phyloP scores from a whole-genome alignment of 2,797 vertebrate species.

The Malacoctenus gilli region DNA sequence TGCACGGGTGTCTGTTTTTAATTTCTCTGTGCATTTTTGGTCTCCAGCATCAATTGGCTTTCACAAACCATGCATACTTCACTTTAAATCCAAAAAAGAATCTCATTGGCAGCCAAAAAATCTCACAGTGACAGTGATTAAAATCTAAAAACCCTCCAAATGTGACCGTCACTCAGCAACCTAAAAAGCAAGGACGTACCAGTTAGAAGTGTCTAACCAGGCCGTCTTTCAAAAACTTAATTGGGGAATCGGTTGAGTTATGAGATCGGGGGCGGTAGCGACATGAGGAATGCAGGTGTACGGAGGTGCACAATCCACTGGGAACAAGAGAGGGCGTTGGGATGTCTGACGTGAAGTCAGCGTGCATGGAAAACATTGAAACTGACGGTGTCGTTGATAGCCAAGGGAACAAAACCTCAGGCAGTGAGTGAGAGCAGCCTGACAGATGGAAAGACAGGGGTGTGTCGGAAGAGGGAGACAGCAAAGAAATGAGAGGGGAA shows the following conservation, averaged over 20 bases:
- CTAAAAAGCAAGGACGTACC: slow-evolving; percentile 12
- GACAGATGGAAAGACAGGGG: slow-evolving; percentile 48
- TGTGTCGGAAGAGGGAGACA: slow-evolving; percentile 49
- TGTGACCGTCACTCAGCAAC: slow-evolving; percentile 38
- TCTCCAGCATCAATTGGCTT: neutral
- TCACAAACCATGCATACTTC: neutral
- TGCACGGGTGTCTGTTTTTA: slow-evolving; percentile 3
- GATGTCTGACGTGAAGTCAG: slow-evolving; percentile 32
- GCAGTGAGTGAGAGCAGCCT: slow-evolving; percentile 20
- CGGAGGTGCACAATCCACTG: slow-evolving; percentile 18
- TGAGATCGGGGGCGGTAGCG: slow-evolving; percentile 32
- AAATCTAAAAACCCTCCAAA: slow-evolving; percentile 24
- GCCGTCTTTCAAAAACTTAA: slow-evolving; percentile 58
- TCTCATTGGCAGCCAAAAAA: slow-evolving; percentile 6
- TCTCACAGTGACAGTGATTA: too few species aligned
- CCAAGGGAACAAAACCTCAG: slow-evolving; percentile 38
- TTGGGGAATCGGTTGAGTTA: slow-evolving; percentile 65
- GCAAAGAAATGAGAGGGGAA: slow-evolving; percentile 22
- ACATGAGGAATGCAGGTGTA: slow-evolving; percentile 63
- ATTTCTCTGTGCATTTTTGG: neutral
- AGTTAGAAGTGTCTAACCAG: slow-evolving; percentile 25
- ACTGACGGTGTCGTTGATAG: slow-evolving; percentile 34
- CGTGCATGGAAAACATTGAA: slow-evolving; percentile 27
- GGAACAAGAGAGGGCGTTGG: slow-evolving; percentile 24
- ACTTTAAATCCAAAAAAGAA: neutral